Conservation (phyloP, 2,888 invertebrate genomes). For the Pammene aurita region DNA sequence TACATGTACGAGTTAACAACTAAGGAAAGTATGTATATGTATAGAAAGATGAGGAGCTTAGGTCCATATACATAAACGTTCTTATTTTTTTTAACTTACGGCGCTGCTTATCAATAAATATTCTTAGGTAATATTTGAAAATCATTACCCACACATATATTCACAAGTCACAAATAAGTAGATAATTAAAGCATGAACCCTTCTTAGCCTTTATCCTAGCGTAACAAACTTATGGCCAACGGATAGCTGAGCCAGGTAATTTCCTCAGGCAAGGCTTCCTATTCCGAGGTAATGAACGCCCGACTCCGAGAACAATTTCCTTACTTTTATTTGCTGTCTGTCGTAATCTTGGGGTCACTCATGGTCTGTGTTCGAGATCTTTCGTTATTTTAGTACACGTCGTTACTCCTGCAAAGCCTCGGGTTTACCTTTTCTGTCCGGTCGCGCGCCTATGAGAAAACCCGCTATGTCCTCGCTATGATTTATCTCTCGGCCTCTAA, state of each 20-base stretch:
- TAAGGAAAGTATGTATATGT: too few species aligned
- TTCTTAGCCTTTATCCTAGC: conserved; percentile 4
- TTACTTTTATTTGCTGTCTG: conserved; percentile 14
- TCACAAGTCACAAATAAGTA: neutral
- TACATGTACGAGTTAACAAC: too few species aligned
- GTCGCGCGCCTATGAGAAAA: conserved; percentile 62
- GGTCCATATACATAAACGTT: too few species aligned
- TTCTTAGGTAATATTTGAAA: too few species aligned
- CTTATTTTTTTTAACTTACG: too few species aligned
- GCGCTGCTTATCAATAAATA: too few species aligned
- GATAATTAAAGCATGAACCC: neutral
- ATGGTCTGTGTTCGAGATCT: conserved; percentile 25
- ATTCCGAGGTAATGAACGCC: conserved; percentile 12
- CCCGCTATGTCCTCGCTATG: conserved; percentile 78
- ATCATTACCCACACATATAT: too few species aligned
- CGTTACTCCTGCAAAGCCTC: conserved; percentile 52
- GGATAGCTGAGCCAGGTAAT: conserved; percentile 11
- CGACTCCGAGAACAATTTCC: conserved; percentile 11
- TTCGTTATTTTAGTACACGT: conserved; percentile 37
- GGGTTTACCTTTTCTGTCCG: conserved; percentile 68
- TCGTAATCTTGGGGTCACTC: conserved; percentile 23
- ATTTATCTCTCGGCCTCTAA: conserved; percentile 77
- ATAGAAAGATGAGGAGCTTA: too few species aligned
- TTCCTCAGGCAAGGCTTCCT: conserved; percentile 5
- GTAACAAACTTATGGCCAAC: neutral